These are phyloP conservation scores for Acronicta psi DNA, from an alignment of 2,888 invertebrate species.

Conservation along the genomic window DNA sequence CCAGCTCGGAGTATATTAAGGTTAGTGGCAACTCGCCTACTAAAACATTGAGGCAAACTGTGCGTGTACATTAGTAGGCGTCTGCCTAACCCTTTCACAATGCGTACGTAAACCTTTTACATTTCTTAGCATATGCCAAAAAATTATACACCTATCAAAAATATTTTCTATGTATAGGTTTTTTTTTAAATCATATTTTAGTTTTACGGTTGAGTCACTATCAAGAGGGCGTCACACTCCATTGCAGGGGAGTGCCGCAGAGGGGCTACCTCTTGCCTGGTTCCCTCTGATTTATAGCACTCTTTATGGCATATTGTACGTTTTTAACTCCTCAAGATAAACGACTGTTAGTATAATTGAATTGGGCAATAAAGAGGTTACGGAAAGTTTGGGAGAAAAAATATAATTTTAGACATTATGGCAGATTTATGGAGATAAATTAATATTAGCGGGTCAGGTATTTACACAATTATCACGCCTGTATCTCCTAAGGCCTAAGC, in stretches of 20 bases:
- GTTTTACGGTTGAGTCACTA: constrained; percentile 21
- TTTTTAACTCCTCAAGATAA: constrained; percentile 54
- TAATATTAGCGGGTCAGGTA: constrained; percentile 1
- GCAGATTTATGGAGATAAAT: constrained; percentile 13
- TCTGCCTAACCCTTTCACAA: no score
- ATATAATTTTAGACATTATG: background rate
- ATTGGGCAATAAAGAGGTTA: constrained; percentile 46
- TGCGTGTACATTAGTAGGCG: no score
- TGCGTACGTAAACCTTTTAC: no score
- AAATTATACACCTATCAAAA: no score
- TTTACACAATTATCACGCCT: no score
- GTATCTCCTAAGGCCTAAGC: no score
- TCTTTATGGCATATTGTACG: constrained; percentile 55
- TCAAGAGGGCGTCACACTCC: constrained; percentile 49
- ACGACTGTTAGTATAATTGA: constrained; percentile 53
- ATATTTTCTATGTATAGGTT: no score
- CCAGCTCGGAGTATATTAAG: no score
- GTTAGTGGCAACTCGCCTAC: no score
- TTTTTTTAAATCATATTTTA: constrained; percentile 2
- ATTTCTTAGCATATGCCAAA: no score
- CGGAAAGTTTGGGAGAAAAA: constrained; percentile 17
- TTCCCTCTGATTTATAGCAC: constrained; percentile 49
- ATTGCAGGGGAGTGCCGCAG: constrained; percentile 40
- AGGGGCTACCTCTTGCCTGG: constrained; percentile 34
- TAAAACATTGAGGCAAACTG: no score